Base-by-base conservation (phyloP, 2,113 vertebrate species). In the Myodes glareolus region DNA sequence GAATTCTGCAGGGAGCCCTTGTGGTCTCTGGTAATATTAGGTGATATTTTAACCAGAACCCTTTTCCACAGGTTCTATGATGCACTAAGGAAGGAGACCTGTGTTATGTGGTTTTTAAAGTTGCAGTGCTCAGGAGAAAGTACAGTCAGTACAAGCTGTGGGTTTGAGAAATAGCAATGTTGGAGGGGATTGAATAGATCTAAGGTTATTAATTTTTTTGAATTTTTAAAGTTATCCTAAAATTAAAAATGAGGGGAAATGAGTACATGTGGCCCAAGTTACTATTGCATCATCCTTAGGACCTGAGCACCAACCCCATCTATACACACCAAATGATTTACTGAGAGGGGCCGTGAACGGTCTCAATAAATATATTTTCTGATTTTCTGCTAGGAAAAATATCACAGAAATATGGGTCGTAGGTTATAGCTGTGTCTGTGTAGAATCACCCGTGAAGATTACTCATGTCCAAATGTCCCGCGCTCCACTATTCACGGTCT, bases 41-140 rank as follows among this genome's bases (percentile, higher is more conserved):
- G 27, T 73, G 85, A n/a, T 68, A 88, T 88, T 94, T 92, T 94
- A 94, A 84, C 88, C 58, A 86, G n/a, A 31, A 27, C 81, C 65
- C 47, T 84, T 73, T 82, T 45, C 91, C 45, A 36, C 1, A 31
- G 63, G 84, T 94, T 95, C 92, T 63, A 4, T 58, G 47, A 10
- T 67, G 63, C 70, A n/a, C 77, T 58, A 68, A 84, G 87, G 10
- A 84, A 39, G 36, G 72, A 91, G 78, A 45, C 76, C 4, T 33
- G n/a, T 36, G 45, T 72, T 33, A 1, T 7, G 39, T 14, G 92
- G 7, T 85, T 80, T 94, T 70, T 47, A 88, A 84, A 50, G 47
- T 80, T 91, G 29, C 31, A 63, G 81, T 72, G 25, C 36, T 65
- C 47, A 80, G 80, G 82, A 50, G 78, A 80, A 88, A 68, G 77